phyloP scores from a whole-genome alignment of 2,113 vertebrate species.

The Galemys pyrenaicus region DNA sequence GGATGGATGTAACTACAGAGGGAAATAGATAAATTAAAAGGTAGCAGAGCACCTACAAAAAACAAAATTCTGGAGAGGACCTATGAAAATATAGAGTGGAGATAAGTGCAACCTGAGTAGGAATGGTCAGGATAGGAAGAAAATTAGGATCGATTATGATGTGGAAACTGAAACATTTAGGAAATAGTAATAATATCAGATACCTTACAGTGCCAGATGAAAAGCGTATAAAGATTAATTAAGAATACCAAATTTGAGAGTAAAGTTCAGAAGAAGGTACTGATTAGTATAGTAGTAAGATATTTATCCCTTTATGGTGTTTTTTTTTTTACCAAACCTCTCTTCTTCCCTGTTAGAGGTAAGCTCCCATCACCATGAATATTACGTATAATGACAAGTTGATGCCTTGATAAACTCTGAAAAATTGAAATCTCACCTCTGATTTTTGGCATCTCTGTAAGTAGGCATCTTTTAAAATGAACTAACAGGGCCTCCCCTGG shows the following conservation, averaged over 20 bases:
- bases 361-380: slow-evolving; percentile 11
- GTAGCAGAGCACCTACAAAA: background rate
- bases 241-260: background rate
- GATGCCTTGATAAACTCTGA: slow-evolving; percentile 1
- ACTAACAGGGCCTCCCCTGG: no score
- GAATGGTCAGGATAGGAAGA: background rate
- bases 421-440: background rate
- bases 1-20: background rate
- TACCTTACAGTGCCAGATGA: background rate
- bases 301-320: slow-evolving; percentile 29
- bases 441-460: background rate
- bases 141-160: background rate
- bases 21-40: background rate
- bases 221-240: slow-evolving; percentile 3
- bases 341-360: background rate
- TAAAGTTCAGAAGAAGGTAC: slow-evolving; percentile 42
- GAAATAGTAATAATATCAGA: background rate
- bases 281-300: background rate
- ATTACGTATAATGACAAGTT: background rate
- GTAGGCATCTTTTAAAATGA: slow-evolving; percentile 36
- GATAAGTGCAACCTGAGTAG: background rate
- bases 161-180: background rate
- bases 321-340: background rate
- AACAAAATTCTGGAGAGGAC: background rate
- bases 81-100: background rate